Evolutionary conservation across 2,888 invertebrate genomes (phyloP).

Genomic region (Drosophila siamana): DNA sequence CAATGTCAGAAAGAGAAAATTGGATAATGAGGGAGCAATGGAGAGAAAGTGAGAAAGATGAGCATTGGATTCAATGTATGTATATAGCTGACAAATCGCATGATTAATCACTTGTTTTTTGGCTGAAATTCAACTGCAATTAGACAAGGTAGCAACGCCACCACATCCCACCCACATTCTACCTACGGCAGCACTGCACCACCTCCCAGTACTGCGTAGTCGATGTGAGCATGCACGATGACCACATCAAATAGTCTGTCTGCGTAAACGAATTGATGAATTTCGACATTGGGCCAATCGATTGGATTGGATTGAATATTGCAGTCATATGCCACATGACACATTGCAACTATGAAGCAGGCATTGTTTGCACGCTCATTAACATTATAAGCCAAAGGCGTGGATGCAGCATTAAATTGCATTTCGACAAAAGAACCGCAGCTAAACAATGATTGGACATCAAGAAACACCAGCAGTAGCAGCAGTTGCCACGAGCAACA

Average conservation of each 20-base stretch:
- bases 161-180: background rate
- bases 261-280: conserved; percentile 26
- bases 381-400: conserved; percentile 44
- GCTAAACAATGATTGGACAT: conserved; percentile 25
- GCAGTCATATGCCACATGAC: conserved; percentile 23
- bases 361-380: conserved; percentile 61
- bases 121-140: conserved; percentile 62
- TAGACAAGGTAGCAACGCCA: conserved; percentile 23
- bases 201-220: background rate
- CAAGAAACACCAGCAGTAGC: background rate
- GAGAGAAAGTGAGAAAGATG: conserved; percentile 10
- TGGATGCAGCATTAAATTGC: conserved; percentile 58
- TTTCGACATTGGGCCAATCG: conserved; percentile 22
- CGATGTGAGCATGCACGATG: conserved; percentile 14
- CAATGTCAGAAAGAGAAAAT: background rate
- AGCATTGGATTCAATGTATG: conserved; percentile 16
- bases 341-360: background rate
- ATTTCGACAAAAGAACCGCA: conserved; percentile 53
- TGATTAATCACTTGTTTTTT: conserved; percentile 75
- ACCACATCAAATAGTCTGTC: conserved; percentile 24
- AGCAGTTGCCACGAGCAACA: conserved; percentile 6
- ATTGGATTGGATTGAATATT: conserved; percentile 16
- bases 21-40: background rate
- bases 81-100: conserved; percentile 65
- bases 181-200: background rate